Evolutionary conservation across 2,888 invertebrate species (phyloP).

Genomic region (Cryptocheilus praepositus): DNA sequence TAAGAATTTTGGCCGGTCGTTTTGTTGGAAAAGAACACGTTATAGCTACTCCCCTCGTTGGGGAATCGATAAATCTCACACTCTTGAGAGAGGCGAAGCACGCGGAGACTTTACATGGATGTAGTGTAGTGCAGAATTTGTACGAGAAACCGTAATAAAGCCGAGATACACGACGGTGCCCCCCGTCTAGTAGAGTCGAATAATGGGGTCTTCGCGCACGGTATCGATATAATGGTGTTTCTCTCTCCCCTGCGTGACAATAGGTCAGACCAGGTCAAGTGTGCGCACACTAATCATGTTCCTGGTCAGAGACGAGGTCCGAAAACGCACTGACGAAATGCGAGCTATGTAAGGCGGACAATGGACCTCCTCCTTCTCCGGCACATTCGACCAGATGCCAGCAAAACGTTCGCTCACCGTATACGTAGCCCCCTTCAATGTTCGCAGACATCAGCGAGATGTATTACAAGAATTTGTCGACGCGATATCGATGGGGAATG

Average conservation of each 20-base stretch:
- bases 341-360: slow-evolving; percentile 59
- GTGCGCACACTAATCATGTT: slow-evolving; percentile 69
- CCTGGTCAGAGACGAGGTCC: slow-evolving; percentile 52
- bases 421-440: background rate
- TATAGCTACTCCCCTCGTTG: too few relatives aligned
- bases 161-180: background rate
- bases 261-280: slow-evolving; percentile 68
- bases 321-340: slow-evolving; percentile 62
- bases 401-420: slow-evolving; percentile 17
- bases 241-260: slow-evolving; percentile 42
- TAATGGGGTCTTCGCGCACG: slow-evolving; percentile 59
- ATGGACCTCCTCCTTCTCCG: slow-evolving; percentile 26
- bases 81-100: too few relatives aligned
- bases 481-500: too few relatives aligned
- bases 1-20: too few relatives aligned
- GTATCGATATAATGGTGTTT: slow-evolving; percentile 70
- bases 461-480: too few relatives aligned
- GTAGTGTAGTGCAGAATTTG: background rate
- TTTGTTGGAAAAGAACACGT: too few relatives aligned
- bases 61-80: too few relatives aligned
- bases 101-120: too few relatives aligned
- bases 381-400: slow-evolving; percentile 56
- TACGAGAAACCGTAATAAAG: slow-evolving; percentile 1
- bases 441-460: too few relatives aligned
- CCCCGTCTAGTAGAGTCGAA: slow-evolving; percentile 26